phyloP scores from a whole-genome alignment of 2,113 vertebrate genomes.

The Campylomormyrus numenius region DNA sequence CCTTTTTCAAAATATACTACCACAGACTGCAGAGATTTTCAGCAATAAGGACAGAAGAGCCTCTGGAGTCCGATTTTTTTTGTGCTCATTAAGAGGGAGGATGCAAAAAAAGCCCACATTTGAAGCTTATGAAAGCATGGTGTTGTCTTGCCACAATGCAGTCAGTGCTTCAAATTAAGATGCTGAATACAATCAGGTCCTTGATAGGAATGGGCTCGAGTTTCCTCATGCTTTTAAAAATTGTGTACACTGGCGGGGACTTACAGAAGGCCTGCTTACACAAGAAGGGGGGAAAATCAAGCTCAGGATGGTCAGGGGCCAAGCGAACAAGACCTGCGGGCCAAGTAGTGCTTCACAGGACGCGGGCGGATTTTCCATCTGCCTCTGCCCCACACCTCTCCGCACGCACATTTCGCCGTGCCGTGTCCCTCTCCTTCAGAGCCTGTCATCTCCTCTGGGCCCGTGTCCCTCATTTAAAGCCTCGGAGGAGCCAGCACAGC shows the following conservation, averaged over 20 bases:
- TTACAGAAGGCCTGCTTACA: background rate
- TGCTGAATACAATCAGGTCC: background rate
- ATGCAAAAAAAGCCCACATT: background rate
- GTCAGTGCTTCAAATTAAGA: background rate
- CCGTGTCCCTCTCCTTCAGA: background rate
- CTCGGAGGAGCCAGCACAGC: background rate
- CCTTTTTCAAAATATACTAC: background rate
- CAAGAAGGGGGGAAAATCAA: background rate
- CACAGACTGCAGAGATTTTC: background rate
- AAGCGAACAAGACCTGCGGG: background rate
- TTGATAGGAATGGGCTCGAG: background rate
- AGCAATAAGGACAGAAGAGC: background rate
- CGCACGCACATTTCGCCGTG: background rate
- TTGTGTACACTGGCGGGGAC: background rate
- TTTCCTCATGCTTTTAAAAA: background rate
- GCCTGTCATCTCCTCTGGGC: background rate
- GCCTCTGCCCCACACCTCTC: background rate
- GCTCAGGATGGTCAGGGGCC: background rate
- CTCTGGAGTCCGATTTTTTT: background rate
- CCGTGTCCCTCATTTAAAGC: conserved; percentile 8
- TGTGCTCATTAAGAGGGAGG: background rate
- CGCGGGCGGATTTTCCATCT: conserved; percentile 4
- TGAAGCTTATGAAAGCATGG: background rate
- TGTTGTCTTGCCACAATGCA: conserved; percentile 4
- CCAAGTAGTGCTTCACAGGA: background rate